Conservation (phyloP, 2,888 invertebrate species). For the Andrena hattorfiana region DNA sequence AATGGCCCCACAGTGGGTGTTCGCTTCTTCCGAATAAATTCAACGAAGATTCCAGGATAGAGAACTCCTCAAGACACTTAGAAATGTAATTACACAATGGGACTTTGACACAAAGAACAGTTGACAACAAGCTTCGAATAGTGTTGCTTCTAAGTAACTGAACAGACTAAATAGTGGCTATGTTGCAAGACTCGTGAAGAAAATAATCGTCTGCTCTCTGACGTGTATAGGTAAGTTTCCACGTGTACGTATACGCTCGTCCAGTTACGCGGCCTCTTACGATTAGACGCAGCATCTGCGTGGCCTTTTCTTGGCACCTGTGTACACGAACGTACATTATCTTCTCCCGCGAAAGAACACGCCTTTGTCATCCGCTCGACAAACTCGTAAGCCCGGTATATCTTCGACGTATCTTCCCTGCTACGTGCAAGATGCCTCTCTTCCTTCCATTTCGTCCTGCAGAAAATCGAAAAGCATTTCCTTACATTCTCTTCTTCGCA, state of each 20-base stretch:
- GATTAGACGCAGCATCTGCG: conserved; percentile 82
- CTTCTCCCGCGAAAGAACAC: conserved; percentile 76
- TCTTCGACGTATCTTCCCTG: conserved; percentile 53
- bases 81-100: no score
- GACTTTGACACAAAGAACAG: no score
- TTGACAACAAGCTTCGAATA: background rate
- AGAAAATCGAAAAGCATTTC: background rate
- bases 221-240: background rate
- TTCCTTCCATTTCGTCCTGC: conserved; percentile 13
- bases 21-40: no score
- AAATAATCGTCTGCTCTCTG: background rate
- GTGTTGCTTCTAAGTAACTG: background rate
- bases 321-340: conserved; percentile 82
- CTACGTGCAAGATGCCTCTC: conserved; percentile 38
- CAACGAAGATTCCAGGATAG: no score
- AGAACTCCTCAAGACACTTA: no score
- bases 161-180: background rate
- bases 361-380: conserved; percentile 80
- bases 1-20: no score
- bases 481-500: background rate
- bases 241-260: conserved; percentile 31
- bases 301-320: conserved; percentile 80
- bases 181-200: background rate
- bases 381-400: conserved; percentile 62
- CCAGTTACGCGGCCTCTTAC: conserved; percentile 45